These are phyloP conservation scores for Xylota sylvarum DNA, from an alignment of 2,888 invertebrate species.

Conservation along the genomic window DNA sequence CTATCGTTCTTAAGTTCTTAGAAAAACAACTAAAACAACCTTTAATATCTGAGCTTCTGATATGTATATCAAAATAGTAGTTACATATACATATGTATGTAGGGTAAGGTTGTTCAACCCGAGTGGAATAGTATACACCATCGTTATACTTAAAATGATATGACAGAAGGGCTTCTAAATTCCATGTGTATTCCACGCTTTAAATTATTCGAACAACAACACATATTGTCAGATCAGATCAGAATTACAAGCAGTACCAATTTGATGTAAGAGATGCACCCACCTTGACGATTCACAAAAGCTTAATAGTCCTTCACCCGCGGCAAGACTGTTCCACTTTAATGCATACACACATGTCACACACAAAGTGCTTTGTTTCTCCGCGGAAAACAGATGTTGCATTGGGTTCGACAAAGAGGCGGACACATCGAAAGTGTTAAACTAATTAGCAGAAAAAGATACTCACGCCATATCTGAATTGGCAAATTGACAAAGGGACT, in stretches of 20 bases:
- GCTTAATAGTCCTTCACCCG: constrained; percentile 4
- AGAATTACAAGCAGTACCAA: not conserved
- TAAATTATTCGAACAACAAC: no score
- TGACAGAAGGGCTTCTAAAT: no score
- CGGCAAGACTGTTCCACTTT: not conserved
- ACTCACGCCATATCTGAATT: constrained; percentile 28
- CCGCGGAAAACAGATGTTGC: constrained; percentile 11
- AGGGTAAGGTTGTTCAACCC: no score
- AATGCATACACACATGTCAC: not conserved
- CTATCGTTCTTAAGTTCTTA: no score
- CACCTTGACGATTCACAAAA: constrained; percentile 5
- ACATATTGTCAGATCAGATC: not conserved
- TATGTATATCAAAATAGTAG: no score
- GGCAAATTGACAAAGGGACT: constrained; percentile 52
- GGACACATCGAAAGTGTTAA: constrained; percentile 59
- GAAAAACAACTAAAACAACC: no score
- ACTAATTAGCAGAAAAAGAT: constrained; percentile 65
- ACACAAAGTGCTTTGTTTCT: constrained; percentile 51
- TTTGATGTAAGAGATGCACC: not conserved
- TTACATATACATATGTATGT: no score
- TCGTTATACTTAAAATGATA: no score
- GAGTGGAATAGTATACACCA: no score
- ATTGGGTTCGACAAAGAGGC: constrained; percentile 23
- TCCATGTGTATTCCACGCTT: no score
- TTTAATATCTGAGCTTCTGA: no score